Conservation (phyloP, 2,797 vertebrate genomes). For the Sternarchorhynchus goeldii region DNA sequence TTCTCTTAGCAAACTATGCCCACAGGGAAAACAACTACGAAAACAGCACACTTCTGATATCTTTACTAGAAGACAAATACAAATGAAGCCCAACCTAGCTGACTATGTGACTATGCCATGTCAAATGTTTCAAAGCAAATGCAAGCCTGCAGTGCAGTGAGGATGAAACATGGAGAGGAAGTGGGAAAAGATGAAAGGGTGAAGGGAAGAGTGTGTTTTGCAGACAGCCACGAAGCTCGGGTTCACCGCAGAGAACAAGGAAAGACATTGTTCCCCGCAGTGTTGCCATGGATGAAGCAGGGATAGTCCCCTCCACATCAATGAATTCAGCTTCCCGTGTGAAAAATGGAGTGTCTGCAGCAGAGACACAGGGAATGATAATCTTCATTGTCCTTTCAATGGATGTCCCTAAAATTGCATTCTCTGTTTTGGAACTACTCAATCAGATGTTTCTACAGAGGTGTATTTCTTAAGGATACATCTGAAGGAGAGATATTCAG, state of each 20-base stretch:
- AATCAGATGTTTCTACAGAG: too few relatives aligned
- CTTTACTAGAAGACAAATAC: background rate
- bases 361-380: slow-evolving; percentile 3
- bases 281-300: slow-evolving; percentile 22
- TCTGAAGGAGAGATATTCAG: too few relatives aligned
- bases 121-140: background rate
- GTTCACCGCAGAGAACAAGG: slow-evolving; percentile 8
- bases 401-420: too few relatives aligned
- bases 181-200: slow-evolving; percentile 10
- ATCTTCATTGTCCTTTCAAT: background rate
- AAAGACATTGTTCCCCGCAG: slow-evolving; percentile 35
- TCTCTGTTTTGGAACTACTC: too few relatives aligned
- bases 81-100: background rate
- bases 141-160: background rate
- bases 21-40: background rate
- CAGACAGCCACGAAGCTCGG: slow-evolving; percentile 11
- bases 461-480: too few relatives aligned
- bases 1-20: background rate
- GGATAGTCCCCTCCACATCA: slow-evolving; percentile 39
- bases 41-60: background rate
- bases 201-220: slow-evolving; percentile 5
- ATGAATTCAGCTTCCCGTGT: slow-evolving; percentile 3
- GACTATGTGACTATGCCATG: background rate
- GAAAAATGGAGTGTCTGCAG: slow-evolving; percentile 18
- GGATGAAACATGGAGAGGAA: background rate